Conservation (phyloP, 2,888 invertebrate genomes). For the Labia minor region DNA sequence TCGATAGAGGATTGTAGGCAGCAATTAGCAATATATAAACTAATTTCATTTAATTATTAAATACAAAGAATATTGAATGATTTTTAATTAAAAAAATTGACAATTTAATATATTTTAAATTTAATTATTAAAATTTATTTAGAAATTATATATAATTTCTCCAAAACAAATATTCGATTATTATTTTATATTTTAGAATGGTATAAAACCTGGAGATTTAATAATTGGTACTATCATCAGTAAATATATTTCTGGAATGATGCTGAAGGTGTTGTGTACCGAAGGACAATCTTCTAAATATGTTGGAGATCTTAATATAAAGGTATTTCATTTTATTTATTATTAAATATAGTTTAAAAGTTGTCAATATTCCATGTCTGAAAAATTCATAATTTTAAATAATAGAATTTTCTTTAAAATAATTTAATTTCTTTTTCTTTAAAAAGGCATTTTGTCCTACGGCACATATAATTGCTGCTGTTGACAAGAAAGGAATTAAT, state of each 20-base stretch:
- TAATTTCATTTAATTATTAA: too few species aligned
- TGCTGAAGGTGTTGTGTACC: constrained; percentile 69
- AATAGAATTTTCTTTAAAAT: too few species aligned
- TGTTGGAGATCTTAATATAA: constrained; percentile 76
- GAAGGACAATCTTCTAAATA: constrained; percentile 67
- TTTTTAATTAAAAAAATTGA: too few species aligned
- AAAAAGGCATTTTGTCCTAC: constrained; percentile 55
- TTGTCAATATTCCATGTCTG: too few species aligned
- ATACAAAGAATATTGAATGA: too few species aligned
- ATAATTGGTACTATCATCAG: constrained; percentile 35
- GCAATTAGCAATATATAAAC: too few species aligned
- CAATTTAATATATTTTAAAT: too few species aligned
- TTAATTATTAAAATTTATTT: too few species aligned
- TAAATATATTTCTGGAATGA: constrained; percentile 35
- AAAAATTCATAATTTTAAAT: too few species aligned
- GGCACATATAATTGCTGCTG: constrained; percentile 53
- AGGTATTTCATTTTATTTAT: constrained; percentile 45
- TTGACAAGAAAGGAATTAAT: constrained; percentile 68
- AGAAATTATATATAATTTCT: too few species aligned
- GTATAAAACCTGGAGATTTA: constrained; percentile 34
- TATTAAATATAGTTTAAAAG: constrained; percentile 16
- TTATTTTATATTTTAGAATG: constrained; percentile 31
- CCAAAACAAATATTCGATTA: too few species aligned
- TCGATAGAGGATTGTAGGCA: too few species aligned
- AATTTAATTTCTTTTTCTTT: constrained; percentile 20